Evolutionary conservation across 1,140 invertebrate genomes (phyloP).

Genomic region (Eufriesea mexicana): DNA sequence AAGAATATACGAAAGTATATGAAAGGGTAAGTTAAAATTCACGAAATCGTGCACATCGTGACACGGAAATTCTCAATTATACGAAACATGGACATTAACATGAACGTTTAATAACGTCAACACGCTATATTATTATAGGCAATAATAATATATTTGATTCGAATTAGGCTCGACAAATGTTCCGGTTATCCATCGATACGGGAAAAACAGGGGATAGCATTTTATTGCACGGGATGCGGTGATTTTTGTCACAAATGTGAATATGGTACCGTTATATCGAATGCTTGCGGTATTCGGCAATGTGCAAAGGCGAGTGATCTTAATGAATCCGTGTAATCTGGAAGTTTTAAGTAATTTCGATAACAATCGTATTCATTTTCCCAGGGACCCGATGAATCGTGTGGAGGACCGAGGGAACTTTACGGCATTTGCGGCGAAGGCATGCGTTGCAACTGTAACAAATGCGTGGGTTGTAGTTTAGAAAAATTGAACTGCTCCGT

Average conservation of each 20-base stretch:
- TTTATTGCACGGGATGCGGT: slow-evolving; percentile 64
- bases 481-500: slow-evolving; percentile 77
- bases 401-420: slow-evolving; percentile 79
- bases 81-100: too few relatives aligned
- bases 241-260: slow-evolving; percentile 69
- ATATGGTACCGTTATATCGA: slow-evolving; percentile 63
- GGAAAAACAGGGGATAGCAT: slow-evolving; percentile 45
- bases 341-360: too few relatives aligned
- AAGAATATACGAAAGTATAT: too few relatives aligned
- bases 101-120: too few relatives aligned
- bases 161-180: slow-evolving; percentile 45
- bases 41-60: too few relatives aligned
- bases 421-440: slow-evolving; percentile 83
- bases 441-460: slow-evolving; percentile 81
- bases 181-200: slow-evolving; percentile 61
- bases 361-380: background rate
- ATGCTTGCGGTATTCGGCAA: slow-evolving; percentile 64
- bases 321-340: too few relatives aligned
- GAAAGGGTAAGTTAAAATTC: too few relatives aligned
- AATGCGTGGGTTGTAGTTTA: slow-evolving; percentile 81
- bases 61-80: too few relatives aligned
- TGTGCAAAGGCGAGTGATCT: slow-evolving; percentile 69
- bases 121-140: background rate
- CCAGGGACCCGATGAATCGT: slow-evolving; percentile 82
- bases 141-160: background rate